Conservation (phyloP, 2,113 vertebrate species). For the Heloderma charlesbogerti region DNA sequence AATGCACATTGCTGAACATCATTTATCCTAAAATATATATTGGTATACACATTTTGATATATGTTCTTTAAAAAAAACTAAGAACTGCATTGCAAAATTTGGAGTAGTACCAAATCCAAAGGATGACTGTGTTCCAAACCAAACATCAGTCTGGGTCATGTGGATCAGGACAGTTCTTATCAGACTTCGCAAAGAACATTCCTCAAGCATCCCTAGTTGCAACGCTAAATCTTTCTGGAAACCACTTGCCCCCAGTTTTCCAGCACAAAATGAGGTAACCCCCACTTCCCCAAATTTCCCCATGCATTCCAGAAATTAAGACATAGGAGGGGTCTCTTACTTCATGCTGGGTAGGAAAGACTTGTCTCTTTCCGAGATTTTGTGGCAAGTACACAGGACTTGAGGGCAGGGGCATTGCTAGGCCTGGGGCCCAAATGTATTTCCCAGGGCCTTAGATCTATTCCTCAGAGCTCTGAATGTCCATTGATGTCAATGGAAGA, state of each 20-base stretch:
- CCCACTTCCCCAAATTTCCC: background rate
- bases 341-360: background rate
- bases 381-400: background rate
- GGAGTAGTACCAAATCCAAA: background rate
- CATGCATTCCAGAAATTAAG: background rate
- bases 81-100: background rate
- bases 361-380: background rate
- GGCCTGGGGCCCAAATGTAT: no score
- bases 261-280: background rate
- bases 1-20: background rate
- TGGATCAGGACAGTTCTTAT: background rate
- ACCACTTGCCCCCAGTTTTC: background rate
- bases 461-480: no score
- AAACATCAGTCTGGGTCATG: background rate
- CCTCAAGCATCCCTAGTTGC: background rate
- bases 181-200: background rate
- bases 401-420: background rate
- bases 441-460: no score
- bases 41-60: background rate
- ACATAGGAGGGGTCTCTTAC: background rate
- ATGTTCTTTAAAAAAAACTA: background rate
- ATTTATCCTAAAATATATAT: no score
- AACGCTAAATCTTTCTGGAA: background rate
- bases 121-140: background rate
- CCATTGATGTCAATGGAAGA: no score